Evolutionary conservation across 2,113 vertebrate genomes (phyloP), one percentile per base, ranked within the genome.

Genomic region (Struthio camelus): DNA sequence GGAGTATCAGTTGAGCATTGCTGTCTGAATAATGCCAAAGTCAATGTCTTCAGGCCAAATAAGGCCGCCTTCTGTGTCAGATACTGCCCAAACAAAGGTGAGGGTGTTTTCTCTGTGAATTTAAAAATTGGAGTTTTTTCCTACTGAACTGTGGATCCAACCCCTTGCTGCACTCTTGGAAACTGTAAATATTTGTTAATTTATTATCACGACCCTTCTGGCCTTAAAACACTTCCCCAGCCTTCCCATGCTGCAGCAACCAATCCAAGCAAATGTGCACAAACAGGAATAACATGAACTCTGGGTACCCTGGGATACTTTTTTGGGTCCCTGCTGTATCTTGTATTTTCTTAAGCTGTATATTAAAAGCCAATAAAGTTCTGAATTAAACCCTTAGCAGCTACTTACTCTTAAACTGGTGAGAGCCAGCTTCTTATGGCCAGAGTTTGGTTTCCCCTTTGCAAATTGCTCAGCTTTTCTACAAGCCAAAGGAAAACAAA

Each of bases 181-280:
- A 92, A 69, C 90, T 85, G 71, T 93, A 90, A 93, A 84, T 94
- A 80, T 95, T 96, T 89, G 56, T 44, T 69, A 44, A 53, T 61
- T 87, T 70, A 42, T 84, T 96, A 85, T 86, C 19, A 5, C 78
- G 84, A 24, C 51, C 61, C 38, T 79, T 69, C 51, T 2, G 27
- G 73, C 89, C 95, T 89, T 82, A 88, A 81, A 81, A 11, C 28
- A 34, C 53, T 76, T 71, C 80, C 56, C 80, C 79, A 64, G 80
- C 53, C 58, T 25, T 70, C 75, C 53, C 48, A 36, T 85, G 73
- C 73, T 40, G 17, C 25, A 28, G 69, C 2, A 2, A 6, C 14
- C 0, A 0, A 65, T 86, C 53, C 72, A 10, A 40, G 76, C 6
- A 28, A 80, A 78, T 1, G 1, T 1, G 69, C 85, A 46, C 48